Conservation (phyloP, 1,140 invertebrate species). For the silkworm (Bombyx mori) region ASM3026992v2 NC_085121.1:7482001-7482500, state of each 20-base stretch:
- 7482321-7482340: neutral
- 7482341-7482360: neutral
- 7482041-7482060: too few relatives aligned
- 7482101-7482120: too few relatives aligned
- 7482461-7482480: too few relatives aligned
- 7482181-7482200: slow-evolving; percentile 29
- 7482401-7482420: too few relatives aligned
- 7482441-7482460: too few relatives aligned
- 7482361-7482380: neutral
- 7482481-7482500: too few relatives aligned
- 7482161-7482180: slow-evolving; percentile 20
- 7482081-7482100: too few relatives aligned
- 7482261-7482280: slow-evolving; percentile 26
- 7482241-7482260: slow-evolving; percentile 41
- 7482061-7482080: too few relatives aligned
- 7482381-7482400: neutral
- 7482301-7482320: neutral
- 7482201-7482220: slow-evolving; percentile 28
- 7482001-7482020: too few relatives aligned
- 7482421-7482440: too few relatives aligned
- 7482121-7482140: too few relatives aligned
- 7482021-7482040: too few relatives aligned
- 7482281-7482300: slow-evolving; percentile 7
- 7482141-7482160: slow-evolving; percentile 9
- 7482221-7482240: slow-evolving; percentile 23